phyloP scores from a whole-genome alignment of 1,140 invertebrate species.

The Drosophila ironensis region DNA sequence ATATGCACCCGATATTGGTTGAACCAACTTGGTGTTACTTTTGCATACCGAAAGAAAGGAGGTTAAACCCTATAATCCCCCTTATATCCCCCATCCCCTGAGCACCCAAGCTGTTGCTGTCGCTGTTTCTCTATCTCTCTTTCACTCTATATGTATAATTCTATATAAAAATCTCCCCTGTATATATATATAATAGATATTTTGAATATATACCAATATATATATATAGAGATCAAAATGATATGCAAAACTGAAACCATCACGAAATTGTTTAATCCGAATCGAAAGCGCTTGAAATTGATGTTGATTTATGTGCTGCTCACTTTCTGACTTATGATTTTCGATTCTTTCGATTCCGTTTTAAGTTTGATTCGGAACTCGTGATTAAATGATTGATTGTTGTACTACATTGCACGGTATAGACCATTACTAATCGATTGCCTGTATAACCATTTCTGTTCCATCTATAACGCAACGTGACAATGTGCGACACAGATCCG shows the following conservation, averaged over 20 bases:
- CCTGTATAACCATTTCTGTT: conserved; percentile 13
- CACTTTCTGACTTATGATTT: conserved; percentile 38
- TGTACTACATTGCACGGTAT: neutral
- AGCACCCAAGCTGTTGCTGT: neutral
- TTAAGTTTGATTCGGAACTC: conserved; percentile 13
- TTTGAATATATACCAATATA: neutral
- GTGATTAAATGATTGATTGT: neutral
- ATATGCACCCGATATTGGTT: conserved; percentile 8
- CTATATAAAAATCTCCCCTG: neutral
- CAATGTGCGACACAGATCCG: conserved; percentile 87
- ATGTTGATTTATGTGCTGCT: conserved; percentile 31
- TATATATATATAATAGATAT: conserved; percentile 28
- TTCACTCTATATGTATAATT: neutral
- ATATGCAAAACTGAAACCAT: conserved; percentile 65
- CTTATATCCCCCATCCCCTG: neutral
- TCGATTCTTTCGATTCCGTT: conserved; percentile 27
- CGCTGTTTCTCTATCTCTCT: neutral
- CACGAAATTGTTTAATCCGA: conserved; percentile 37
- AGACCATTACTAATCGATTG: conserved; percentile 18
- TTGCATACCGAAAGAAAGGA: conserved; percentile 28
- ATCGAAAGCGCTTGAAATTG: conserved; percentile 45
- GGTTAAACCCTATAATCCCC: neutral
- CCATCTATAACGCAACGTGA: neutral
- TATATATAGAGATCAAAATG: conserved; percentile 25
- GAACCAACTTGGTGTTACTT: conserved; percentile 29